Conservation (phyloP, 2,888 invertebrate genomes). For the Abrostola triplasia region DNA sequence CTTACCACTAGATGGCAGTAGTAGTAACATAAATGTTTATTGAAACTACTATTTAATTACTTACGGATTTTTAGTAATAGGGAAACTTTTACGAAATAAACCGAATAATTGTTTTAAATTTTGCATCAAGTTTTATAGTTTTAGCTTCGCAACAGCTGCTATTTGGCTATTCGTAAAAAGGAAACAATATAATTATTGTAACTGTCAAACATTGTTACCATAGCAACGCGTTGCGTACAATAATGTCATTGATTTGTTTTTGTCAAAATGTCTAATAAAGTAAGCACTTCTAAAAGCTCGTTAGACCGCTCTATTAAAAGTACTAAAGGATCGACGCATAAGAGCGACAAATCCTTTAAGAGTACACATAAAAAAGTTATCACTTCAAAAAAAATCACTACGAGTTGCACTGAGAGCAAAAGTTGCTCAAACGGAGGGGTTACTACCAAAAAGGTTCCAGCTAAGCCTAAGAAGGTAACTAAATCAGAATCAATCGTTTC, state of each 20-base stretch:
- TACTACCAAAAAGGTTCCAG: slow-evolving; percentile 23
- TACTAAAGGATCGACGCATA: slow-evolving; percentile 31
- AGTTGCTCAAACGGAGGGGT: slow-evolving; percentile 68
- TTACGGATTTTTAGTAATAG: background rate
- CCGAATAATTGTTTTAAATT: background rate
- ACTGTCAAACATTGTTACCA: slow-evolving; percentile 8
- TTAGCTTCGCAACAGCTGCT: no score
- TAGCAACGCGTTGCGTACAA: slow-evolving; percentile 15
- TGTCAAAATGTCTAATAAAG: slow-evolving; percentile 36
- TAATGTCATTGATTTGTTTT: slow-evolving; percentile 7
- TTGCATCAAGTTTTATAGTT: background rate
- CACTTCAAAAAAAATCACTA: slow-evolving; percentile 60
- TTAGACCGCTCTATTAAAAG: slow-evolving; percentile 32
- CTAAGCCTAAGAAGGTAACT: slow-evolving; percentile 69
- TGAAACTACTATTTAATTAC: background rate
- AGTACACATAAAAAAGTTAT: slow-evolving; percentile 65
- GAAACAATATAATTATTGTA: background rate
- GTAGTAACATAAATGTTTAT: no score
- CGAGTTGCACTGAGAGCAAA: slow-evolving; percentile 60
- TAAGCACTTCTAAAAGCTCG: slow-evolving; percentile 37
- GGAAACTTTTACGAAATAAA: slow-evolving; percentile 2
- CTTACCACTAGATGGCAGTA: slow-evolving; percentile 38
- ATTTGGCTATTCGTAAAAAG: no score
- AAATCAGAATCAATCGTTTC: slow-evolving; percentile 70
- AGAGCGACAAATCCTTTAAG: slow-evolving; percentile 30